phyloP scores from a whole-genome alignment of 2,797 vertebrate species.

The Discoglossus pictus region DNA sequence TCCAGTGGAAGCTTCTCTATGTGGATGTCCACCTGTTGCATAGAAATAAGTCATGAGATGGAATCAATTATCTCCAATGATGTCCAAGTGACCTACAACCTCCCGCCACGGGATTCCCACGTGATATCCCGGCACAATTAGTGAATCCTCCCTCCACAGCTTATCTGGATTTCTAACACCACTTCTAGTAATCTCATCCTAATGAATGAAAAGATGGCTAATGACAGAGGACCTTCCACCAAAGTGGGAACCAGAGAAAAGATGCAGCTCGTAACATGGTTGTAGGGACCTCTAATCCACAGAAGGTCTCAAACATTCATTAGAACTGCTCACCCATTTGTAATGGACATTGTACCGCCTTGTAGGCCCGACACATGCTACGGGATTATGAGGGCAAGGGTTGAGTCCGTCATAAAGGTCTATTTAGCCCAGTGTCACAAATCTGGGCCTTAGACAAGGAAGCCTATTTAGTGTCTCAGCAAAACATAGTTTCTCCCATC shows the following conservation, averaged over 20 bases:
- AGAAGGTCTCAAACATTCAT: constrained; percentile 52
- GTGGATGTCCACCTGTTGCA: too few relatives aligned
- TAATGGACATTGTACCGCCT: constrained; percentile 63
- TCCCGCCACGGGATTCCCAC: neutral
- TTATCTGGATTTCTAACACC: constrained; percentile 23
- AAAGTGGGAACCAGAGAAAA: neutral
- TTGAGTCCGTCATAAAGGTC: constrained; percentile 58
- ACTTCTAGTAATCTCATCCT: neutral
- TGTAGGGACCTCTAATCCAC: constrained; percentile 52
- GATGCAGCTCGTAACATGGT: constrained; percentile 15
- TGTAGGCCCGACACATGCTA: constrained; percentile 59
- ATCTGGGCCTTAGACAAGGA: constrained; percentile 60
- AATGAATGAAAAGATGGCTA: constrained; percentile 13
- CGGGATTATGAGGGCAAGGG: constrained; percentile 69
- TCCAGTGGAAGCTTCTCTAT: too few relatives aligned
- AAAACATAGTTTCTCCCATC: constrained; percentile 58
- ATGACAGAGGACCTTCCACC: neutral
- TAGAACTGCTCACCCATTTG: constrained; percentile 59
- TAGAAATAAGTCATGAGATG: too few relatives aligned
- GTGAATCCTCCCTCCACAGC: neutral
- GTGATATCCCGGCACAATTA: constrained; percentile 15
- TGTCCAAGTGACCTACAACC: constrained; percentile 17
- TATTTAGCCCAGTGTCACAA: constrained; percentile 61
- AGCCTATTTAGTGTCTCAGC: constrained; percentile 60
- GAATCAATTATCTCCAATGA: neutral